A percentile compares a stretch with the other conserved stretches of the same genome.
These are phyloP conservation scores for Corynorhinus townsendii DNA, from an alignment of 2,113 vertebrate genomes.

Conservation along the genomic window DNA sequence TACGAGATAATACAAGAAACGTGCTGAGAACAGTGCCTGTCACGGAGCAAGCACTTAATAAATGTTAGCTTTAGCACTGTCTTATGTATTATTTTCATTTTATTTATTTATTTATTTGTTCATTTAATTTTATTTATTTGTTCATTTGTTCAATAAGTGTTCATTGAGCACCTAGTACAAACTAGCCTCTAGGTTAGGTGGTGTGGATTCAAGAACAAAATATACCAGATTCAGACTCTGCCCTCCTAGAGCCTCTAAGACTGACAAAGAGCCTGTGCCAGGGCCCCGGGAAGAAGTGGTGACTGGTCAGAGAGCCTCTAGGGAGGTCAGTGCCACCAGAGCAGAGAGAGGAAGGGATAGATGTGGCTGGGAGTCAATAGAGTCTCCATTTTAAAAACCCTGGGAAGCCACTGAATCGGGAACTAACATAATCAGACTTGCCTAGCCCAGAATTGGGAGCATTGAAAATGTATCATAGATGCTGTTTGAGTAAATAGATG, in stretches of 20 bases:
- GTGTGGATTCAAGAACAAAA: not conserved
- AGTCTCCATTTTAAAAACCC: not conserved
- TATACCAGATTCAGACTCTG: not conserved
- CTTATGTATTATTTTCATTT: not conserved
- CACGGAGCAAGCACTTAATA: not conserved
- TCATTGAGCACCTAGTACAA: not conserved
- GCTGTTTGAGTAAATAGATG: not conserved
- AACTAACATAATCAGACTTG: not conserved
- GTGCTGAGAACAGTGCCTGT: not conserved
- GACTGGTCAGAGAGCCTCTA: not conserved
- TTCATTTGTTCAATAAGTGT: not conserved
- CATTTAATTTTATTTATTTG: not conserved
- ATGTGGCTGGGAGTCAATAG: accelerated
- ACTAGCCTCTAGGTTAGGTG: not conserved
- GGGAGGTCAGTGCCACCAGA: not conserved
- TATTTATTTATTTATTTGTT: not conserved
- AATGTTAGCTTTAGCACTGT: not conserved
- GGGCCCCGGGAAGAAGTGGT: accelerated
- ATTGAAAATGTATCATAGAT: not conserved
- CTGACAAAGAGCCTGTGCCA: not conserved
- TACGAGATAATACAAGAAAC: not conserved
- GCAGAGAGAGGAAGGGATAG: not conserved
- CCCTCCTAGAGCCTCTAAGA: not conserved
- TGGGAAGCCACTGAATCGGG: not conserved
- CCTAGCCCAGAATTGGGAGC: not conserved